Percentiles rank a stretch among this genome's conserved stretches.
These are phyloP conservation scores for Amphipoea lucens DNA, from an alignment of 2,888 invertebrate species.

Conservation along the genomic window DNA sequence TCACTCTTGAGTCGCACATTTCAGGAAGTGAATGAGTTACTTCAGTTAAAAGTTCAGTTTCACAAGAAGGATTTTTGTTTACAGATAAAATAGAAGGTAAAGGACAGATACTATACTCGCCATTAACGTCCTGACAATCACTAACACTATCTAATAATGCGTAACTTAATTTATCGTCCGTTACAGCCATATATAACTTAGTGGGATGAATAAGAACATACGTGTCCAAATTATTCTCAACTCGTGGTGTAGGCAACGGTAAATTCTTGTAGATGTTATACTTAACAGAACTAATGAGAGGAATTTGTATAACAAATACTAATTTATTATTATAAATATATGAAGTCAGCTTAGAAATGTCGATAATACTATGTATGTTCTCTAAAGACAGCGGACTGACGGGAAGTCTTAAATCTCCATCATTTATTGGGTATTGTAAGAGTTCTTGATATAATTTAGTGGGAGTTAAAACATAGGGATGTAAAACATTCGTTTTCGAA, in stretches of 20 bases:
- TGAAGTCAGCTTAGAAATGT: constrained; percentile 47
- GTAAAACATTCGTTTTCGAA: constrained; percentile 44
- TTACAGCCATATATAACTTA: constrained; percentile 33
- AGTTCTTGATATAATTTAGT: constrained; percentile 32
- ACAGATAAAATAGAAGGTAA: constrained; percentile 33
- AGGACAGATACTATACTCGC: constrained; percentile 30
- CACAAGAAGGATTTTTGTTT: constrained; percentile 26
- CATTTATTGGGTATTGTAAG: constrained; percentile 3
- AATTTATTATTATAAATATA: constrained; percentile 42
- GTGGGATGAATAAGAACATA: constrained; percentile 49
- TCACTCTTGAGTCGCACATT: constrained; percentile 32
- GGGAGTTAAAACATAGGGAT: constrained; percentile 43
- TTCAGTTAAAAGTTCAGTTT: constrained; percentile 39
- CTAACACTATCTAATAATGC: constrained; percentile 38
- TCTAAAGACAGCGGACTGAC: constrained; percentile 10
- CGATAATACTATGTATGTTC: constrained; percentile 36
- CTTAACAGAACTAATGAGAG: constrained; percentile 20
- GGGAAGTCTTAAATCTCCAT: constrained; percentile 33
- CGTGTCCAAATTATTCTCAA: constrained; percentile 1
- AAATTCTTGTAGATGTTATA: constrained; percentile 45
- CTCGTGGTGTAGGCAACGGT: constrained; percentile 29
- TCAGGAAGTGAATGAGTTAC: constrained; percentile 14
- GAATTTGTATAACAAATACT: constrained; percentile 46
- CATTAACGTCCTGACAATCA: constrained; percentile 39
- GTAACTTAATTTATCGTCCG: constrained; percentile 24